phyloP scores from a whole-genome alignment of 2,113 vertebrate genomes.

The Pristiophorus japonicus region DNA sequence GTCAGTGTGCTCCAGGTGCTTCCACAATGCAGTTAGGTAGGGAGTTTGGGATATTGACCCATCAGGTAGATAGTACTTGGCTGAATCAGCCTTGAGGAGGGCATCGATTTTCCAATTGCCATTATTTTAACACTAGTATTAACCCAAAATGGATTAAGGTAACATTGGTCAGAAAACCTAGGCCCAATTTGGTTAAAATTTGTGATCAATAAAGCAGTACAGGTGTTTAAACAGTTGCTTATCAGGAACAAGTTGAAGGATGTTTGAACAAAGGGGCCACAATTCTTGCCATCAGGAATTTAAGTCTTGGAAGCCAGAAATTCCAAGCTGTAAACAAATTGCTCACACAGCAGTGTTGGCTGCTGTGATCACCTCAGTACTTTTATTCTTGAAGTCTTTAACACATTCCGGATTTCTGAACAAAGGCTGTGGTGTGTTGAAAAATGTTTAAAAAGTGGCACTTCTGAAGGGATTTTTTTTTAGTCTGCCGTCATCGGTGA shows the following conservation, averaged over 20 bases:
- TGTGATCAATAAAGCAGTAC: neutral
- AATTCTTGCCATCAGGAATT: neutral
- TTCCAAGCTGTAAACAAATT: neutral
- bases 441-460: neutral
- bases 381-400: neutral
- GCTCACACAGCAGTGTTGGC: neutral
- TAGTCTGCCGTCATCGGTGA: neutral
- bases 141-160: neutral
- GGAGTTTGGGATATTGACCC: neutral
- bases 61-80: neutral
- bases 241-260: neutral
- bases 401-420: neutral
- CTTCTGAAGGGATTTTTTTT: neutral
- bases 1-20: neutral
- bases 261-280: neutral
- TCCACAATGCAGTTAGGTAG: neutral
- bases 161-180: neutral
- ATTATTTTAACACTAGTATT: neutral
- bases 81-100: neutral
- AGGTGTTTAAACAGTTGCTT: neutral
- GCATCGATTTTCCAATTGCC: neutral
- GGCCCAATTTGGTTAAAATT: neutral
- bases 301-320: neutral
- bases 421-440: neutral
- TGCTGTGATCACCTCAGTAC: neutral